These are phyloP conservation scores for Mionectes olivaceus DNA, from an alignment of 2,797 vertebrate species.

Conservation along the genomic window DNA sequence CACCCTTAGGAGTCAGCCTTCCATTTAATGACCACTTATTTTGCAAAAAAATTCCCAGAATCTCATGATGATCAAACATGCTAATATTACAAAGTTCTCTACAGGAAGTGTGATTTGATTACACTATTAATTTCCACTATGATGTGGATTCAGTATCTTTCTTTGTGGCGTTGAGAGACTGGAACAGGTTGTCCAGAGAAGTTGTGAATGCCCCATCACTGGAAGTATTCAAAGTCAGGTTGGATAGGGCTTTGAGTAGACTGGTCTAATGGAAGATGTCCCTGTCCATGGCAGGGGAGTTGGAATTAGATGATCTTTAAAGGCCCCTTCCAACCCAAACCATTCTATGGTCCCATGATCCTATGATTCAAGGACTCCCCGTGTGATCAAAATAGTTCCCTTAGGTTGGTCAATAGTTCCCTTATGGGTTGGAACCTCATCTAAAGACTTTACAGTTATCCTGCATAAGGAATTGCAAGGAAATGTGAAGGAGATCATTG, in stretches of 20 bases:
- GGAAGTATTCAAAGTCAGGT: neutral
- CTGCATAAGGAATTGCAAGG: neutral
- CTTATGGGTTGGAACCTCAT: neutral
- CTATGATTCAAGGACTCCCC: neutral
- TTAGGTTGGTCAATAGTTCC: neutral
- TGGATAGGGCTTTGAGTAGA: neutral
- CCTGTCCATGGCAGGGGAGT: accelerated
- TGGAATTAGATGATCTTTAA: neutral
- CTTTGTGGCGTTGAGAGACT: neutral
- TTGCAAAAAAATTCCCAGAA: neutral
- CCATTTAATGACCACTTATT: neutral
- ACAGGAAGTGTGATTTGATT: neutral
- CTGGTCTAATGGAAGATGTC: neutral
- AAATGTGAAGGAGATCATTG: neutral
- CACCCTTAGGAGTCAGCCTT: neutral
- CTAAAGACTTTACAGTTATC: neutral
- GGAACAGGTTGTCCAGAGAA: neutral
- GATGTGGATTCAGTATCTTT: neutral
- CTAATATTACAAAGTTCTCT: neutral
- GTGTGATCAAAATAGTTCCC: neutral
- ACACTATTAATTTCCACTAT: neutral
- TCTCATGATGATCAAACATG: neutral
- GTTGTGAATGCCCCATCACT: neutral
- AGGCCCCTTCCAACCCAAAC: neutral
- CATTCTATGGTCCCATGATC: neutral